Evolutionary conservation across 1,140 invertebrate species (phyloP).

Genomic region (Battus philenor): DNA sequence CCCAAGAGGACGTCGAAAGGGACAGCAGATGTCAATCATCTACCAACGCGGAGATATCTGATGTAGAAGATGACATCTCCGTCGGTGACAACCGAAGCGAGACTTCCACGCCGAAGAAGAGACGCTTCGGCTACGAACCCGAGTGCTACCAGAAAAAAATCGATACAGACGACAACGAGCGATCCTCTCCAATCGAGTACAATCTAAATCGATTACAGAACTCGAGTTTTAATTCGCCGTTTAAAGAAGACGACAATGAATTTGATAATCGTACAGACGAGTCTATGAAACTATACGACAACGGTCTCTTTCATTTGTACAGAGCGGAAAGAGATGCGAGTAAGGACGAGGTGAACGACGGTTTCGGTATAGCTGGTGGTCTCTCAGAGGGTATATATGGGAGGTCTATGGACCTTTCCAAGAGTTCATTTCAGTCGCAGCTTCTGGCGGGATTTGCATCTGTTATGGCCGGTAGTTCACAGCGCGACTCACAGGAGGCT

Average conservation of each 20-base stretch:
- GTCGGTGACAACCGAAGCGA: slow-evolving; percentile 66
- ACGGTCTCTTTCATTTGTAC: slow-evolving; percentile 62
- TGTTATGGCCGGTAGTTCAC: slow-evolving; percentile 56
- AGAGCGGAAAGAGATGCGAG: slow-evolving; percentile 48
- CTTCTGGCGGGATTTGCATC: slow-evolving; percentile 66
- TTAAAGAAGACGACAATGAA: slow-evolving; percentile 61
- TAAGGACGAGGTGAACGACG: slow-evolving; percentile 41
- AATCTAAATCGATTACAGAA: slow-evolving; percentile 41
- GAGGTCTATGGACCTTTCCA: slow-evolving; percentile 64
- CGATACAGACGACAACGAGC: slow-evolving; percentile 32
- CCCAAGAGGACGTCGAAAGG: slow-evolving; percentile 38
- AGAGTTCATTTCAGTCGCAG: slow-evolving; percentile 64
- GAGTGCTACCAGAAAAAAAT: slow-evolving; percentile 30
- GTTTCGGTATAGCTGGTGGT: slow-evolving; percentile 38
- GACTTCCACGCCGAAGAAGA: slow-evolving; percentile 48
- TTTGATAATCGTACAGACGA: slow-evolving; percentile 47
- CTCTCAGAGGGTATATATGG: slow-evolving; percentile 60
- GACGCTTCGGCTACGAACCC: slow-evolving; percentile 27
- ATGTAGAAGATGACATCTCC: slow-evolving; percentile 64
- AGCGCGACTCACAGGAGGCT: slow-evolving; percentile 54
- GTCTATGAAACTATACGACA: slow-evolving; percentile 55
- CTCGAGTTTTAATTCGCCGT: slow-evolving; percentile 53
- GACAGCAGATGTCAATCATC: slow-evolving; percentile 31
- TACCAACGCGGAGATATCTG: slow-evolving; percentile 43
- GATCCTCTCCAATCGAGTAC: slow-evolving; percentile 45